phyloP scores from a whole-genome alignment of 2,888 invertebrate genomes.

The Limenitis camilla region DNA sequence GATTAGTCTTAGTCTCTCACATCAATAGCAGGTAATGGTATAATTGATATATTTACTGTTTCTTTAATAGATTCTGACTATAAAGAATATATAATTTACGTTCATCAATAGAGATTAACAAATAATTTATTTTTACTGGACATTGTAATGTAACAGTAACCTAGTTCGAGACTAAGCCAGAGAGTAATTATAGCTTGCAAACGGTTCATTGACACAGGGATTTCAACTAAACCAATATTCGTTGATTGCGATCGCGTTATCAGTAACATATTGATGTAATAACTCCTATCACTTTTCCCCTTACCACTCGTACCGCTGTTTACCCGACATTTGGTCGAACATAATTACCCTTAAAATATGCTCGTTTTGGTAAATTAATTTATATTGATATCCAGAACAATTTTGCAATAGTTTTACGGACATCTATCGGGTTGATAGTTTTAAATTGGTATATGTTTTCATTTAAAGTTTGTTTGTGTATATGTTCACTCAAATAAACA shows the following conservation, averaged over 20 bases:
- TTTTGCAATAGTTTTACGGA: constrained; percentile 25
- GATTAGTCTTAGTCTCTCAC: no score
- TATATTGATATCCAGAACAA: background rate
- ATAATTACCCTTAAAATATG: constrained; percentile 20
- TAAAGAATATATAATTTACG: no score
- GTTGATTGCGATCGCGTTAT: constrained; percentile 57
- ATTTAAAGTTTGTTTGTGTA: no score
- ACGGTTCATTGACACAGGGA: constrained; percentile 43
- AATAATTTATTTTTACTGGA: background rate
- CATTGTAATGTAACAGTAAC: constrained; percentile 9
- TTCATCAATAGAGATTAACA: no score
- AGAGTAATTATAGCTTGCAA: constrained; percentile 22
- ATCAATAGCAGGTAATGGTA: no score
- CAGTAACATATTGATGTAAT: constrained; percentile 61
- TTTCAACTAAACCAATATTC: constrained; percentile 55
- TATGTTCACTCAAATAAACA: no score
- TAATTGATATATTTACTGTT: no score
- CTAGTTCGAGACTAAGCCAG: constrained; percentile 10
- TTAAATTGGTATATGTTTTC: no score
- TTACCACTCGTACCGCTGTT: constrained; percentile 26
- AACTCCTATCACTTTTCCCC: constrained; percentile 52
- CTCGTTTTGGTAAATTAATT: constrained; percentile 13
- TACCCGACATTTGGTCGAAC: constrained; percentile 30
- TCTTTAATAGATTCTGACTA: no score
- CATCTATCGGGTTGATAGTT: background rate